phyloP scores from a whole-genome alignment of 1,140 invertebrate genomes.

The Calliphora vicina region DNA sequence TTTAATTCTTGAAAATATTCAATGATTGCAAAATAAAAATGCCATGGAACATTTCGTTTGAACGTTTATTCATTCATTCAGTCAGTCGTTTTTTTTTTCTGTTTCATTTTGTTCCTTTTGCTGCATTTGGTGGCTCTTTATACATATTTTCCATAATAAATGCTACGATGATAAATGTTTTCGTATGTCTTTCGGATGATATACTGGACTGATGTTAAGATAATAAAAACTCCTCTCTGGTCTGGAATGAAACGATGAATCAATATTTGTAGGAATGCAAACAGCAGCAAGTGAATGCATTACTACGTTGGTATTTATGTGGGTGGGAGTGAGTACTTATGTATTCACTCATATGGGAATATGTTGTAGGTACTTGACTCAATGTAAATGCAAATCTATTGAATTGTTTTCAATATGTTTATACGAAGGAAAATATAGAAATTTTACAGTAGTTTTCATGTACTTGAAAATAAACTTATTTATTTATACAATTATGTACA shows the following conservation, averaged over 20 bases:
- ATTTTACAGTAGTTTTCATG: not conserved
- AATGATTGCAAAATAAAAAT: not conserved
- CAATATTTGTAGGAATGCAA: not conserved
- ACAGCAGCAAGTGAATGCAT: not conserved
- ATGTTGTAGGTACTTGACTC: not conserved
- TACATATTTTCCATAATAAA: conserved; percentile 2
- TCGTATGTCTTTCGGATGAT: conserved; percentile 6
- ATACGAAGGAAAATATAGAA: not conserved
- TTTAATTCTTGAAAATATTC: not conserved
- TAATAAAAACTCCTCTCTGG: not conserved
- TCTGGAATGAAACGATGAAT: no score
- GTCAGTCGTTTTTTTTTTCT: not conserved
- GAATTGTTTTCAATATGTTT: not conserved
- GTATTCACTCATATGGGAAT: not conserved
- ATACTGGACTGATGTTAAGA: not conserved
- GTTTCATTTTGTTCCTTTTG: no score
- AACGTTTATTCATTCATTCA: not conserved
- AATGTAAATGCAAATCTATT: not conserved
- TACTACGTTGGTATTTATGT: no score
- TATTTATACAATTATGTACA: no score
- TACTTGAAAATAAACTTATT: no score
- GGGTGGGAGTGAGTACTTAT: no score
- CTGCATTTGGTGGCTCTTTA: not conserved
- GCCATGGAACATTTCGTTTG: not conserved
- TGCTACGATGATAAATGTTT: conserved; percentile 8